Base-by-base conservation (phyloP, 2,888 invertebrate genomes). In the Heliconius sara region DNA sequence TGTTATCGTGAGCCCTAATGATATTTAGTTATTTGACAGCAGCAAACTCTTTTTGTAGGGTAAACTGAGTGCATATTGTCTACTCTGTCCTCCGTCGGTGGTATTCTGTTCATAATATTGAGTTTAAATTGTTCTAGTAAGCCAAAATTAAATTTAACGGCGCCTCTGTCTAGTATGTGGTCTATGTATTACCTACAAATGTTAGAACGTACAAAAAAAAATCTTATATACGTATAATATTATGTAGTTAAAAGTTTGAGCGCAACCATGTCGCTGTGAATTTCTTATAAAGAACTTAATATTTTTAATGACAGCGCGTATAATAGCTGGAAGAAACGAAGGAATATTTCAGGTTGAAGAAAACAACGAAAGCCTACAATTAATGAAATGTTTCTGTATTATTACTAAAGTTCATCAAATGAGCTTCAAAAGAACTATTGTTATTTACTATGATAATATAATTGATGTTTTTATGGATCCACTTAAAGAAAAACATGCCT, bases 361-460 rank as follows among this genome's bases (percentile, higher is more conserved):
- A 34, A 73, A 60, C n/a, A 60, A 39, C 57, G 60, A 27, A n/a
- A 60, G 19, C 70, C 25, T 60, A n/a, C 34, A 30, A 34, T 34
- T 73, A 25, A 73, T 73, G 60, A 73, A 73, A 60, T 73, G 73
- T 25, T 60, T 73, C 25, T n/a, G 0, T 30, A n/a, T 39, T 9
- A 43, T 75, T 27, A 47, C 65, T 65, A 65, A 75, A 47, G 27
- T 66, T 22, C 6, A 47, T 43, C 25, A 66, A 66, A 75, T 43
- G 16, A 65, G 22, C 27, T 75, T 43, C 12, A 66, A 43, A 13
- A 66, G 43, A 3, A 65, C 65, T 30, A 13, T 75, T 13, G 39
- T 43, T 27, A 66, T 65, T 66, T 63, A 47, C n/a, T 27, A 43
- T 60, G 73, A 82, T 71, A 66, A 68, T 65, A 43, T 30, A 30